A percentile compares a stretch with the other conserved stretches of the same genome.
Evolutionary conservation across 2,113 vertebrate genomes (phyloP).

Genomic region (Dicerorhinus sumatrensis): DNA sequence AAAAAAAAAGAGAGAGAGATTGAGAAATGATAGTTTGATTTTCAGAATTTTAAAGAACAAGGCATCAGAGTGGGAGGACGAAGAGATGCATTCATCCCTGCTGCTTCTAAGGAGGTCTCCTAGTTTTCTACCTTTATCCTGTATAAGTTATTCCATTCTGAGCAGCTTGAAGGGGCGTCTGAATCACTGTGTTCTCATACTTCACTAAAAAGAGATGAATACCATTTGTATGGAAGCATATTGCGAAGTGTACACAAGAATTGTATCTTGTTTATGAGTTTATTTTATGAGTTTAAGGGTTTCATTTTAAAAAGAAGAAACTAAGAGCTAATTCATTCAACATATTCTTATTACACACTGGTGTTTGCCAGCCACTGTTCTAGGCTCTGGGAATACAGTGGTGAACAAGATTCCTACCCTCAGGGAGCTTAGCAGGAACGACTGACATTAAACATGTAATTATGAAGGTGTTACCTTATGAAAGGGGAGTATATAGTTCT

Average conservation of each 20-base stretch:
- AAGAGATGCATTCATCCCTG: neutral
- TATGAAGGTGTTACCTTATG: neutral
- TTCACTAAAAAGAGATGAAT: neutral
- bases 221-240: neutral
- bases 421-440: neutral
- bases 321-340: conserved; percentile 13
- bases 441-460: neutral
- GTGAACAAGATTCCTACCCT: neutral
- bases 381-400: neutral
- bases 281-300: neutral
- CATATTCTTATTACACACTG: neutral
- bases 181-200: conserved; percentile 8
- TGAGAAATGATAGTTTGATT: conserved; percentile 29
- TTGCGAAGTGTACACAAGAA: neutral
- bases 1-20: neutral
- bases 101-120: neutral
- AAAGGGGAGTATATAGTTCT: neutral
- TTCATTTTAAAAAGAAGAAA: conserved; percentile 56
- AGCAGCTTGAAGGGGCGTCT: neutral
- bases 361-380: neutral
- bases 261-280: neutral
- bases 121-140: conserved; percentile 1
- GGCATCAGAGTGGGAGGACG: neutral
- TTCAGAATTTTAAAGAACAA: conserved; percentile 44
- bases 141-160: neutral